Base-by-base conservation (phyloP, 1,140 invertebrate genomes). In the Diorhabda carinulata region DNA sequence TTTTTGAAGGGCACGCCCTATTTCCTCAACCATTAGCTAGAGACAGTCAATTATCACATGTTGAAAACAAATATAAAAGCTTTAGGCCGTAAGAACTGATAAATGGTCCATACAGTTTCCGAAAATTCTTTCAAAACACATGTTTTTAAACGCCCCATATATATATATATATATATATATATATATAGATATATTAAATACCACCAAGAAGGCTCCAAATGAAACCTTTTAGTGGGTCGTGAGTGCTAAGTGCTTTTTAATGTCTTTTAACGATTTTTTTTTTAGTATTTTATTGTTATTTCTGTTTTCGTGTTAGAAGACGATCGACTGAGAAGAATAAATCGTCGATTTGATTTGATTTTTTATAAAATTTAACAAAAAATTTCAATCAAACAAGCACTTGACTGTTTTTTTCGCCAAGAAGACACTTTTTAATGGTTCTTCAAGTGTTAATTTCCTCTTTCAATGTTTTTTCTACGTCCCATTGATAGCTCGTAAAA, bases 201-300 rank as follows among this genome's bases (percentile, higher is more conserved):
- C 57, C 9, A 44, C 65, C 57, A 41, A 7, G 25, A 57, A 67
- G 58, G 43, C 58, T 56, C 47, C 64, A 70, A 72, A 69, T 64
- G 72, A 67, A 71, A 71, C 70, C 72, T 73, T 73, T 73, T 73
- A 73, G 72, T 68, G 66, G 56, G 66, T 69, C 71, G 72, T 71
- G 71, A 25, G 47, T 67, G 64, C 64, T 73, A 73, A 73, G 72
- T 73, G 72, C 72, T 69, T 73, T 73, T 73, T 71, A 73, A 73
- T 73, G 72, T 73, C 52, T 58, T 62, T 61, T 59, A 52, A 67
- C 65, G 67, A 64, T 44, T 72, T 72, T 66, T 71, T 67, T 73
- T 73, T 65, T 25, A 25, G 25, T 25, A 25, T 25, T 64, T 68
- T 68, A 71, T 61, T 64, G 64, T 64, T 25, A 57, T 61, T 66